phyloP scores from a whole-genome alignment of 2,888 invertebrate species.

The Dusona sp. region DNA sequence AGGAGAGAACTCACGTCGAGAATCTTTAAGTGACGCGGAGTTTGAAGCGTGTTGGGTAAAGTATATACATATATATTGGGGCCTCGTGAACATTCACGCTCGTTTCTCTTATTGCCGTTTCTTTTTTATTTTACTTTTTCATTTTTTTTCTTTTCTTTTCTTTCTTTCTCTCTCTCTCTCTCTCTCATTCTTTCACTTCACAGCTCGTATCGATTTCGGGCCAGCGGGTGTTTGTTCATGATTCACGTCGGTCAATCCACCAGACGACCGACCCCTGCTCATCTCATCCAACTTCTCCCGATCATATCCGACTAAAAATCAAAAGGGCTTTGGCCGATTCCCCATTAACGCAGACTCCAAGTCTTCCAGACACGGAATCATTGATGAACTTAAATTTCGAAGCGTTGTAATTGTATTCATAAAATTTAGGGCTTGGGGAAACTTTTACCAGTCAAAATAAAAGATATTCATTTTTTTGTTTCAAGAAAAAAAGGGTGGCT shows the following conservation, averaged over 20 bases:
- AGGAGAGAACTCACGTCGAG: slow-evolving; percentile 57
- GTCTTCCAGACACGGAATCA: neutral
- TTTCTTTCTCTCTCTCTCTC: neutral
- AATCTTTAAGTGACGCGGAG: slow-evolving; percentile 64
- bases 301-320: slow-evolving; percentile 2
- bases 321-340: slow-evolving; percentile 24
- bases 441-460: neutral
- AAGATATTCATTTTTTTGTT: neutral
- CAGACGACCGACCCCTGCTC: slow-evolving; percentile 64
- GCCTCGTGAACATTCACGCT: slow-evolving; percentile 46
- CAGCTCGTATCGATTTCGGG: slow-evolving; percentile 66
- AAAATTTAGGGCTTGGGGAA: neutral
- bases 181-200: neutral
- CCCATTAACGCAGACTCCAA: neutral
- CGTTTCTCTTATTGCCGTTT: slow-evolving; percentile 18
- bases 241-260: slow-evolving; percentile 65
- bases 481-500: too few relatives aligned
- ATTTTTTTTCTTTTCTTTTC: neutral
- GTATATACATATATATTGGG: slow-evolving; percentile 18
- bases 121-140: slow-evolving; percentile 12
- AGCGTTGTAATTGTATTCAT: neutral
- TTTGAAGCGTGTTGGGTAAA: slow-evolving; percentile 37
- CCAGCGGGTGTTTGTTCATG: slow-evolving; percentile 67
- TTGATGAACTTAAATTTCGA: neutral
- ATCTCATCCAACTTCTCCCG: slow-evolving; percentile 24